These are phyloP conservation scores for Drosophila lutescens DNA, from an alignment of 2,888 invertebrate genomes.

Conservation along the genomic window DNA sequence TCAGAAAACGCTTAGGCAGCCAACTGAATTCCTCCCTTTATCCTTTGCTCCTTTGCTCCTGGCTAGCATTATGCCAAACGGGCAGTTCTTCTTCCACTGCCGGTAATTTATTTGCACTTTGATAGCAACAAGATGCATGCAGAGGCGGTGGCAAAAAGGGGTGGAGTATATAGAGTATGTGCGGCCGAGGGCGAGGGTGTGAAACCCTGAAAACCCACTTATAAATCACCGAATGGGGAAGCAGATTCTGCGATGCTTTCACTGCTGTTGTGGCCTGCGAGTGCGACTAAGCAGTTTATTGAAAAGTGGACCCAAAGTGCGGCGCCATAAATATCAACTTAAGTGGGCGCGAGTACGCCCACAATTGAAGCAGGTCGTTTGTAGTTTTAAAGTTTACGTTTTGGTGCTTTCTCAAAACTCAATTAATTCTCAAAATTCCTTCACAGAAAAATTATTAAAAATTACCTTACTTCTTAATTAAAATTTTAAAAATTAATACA, in stretches of 20 bases:
- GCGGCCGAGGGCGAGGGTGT: slow-evolving; percentile 1
- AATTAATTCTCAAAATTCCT: not conserved
- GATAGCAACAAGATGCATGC: slow-evolving; percentile 76
- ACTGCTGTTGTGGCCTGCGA: slow-evolving; percentile 30
- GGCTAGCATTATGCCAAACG: slow-evolving; percentile 53
- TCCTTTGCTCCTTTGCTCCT: slow-evolving; percentile 8
- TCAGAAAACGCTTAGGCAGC: slow-evolving; percentile 71
- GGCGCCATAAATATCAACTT: slow-evolving; percentile 44
- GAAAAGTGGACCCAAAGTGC: slow-evolving; percentile 64
- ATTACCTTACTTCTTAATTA: not conserved
- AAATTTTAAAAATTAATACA: not conserved
- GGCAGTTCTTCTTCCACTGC: slow-evolving; percentile 31
- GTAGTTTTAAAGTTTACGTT: not conserved
- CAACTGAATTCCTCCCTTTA: not conserved
- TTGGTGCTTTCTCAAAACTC: not conserved
- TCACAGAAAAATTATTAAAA: not conserved
- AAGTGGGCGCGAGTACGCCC: slow-evolving; percentile 32
- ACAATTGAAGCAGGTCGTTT: not conserved
- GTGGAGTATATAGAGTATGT: not conserved
- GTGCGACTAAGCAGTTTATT: slow-evolving; percentile 76
- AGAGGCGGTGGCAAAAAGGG: not conserved
- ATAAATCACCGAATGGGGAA: slow-evolving; percentile 67
- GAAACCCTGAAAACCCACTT: slow-evolving; percentile 37
- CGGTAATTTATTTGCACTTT: slow-evolving; percentile 77
- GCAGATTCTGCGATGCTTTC: slow-evolving; percentile 43